Conservation (phyloP, 2,113 vertebrate species). For the Pseudopodoces humilis region DNA sequence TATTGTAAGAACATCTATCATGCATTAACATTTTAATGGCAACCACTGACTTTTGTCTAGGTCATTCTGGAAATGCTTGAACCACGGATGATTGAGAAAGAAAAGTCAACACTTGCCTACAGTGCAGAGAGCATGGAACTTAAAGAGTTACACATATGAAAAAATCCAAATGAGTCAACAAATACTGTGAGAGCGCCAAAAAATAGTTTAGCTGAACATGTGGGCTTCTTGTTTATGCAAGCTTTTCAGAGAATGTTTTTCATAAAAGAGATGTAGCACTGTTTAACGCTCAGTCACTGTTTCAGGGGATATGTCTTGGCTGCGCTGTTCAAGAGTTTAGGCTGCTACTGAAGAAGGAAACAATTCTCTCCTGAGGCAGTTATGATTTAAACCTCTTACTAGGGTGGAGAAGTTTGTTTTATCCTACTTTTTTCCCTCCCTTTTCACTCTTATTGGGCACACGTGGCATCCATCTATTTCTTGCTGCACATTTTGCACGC, state of each 20-base stretch:
- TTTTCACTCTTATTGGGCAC: not conserved
- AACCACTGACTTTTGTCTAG: not conserved
- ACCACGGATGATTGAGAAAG: not conserved
- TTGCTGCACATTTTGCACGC: not conserved
- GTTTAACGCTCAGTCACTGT: constrained; percentile 31
- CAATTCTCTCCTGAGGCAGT: constrained; percentile 50
- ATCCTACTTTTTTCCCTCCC: not conserved
- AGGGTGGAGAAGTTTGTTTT: constrained; percentile 49
- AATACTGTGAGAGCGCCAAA: not conserved
- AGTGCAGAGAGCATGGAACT: not conserved
- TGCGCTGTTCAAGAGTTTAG: constrained; percentile 34
- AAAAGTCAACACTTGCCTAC: not conserved
- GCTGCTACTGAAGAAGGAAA: constrained; percentile 58
- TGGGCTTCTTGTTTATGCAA: constrained; percentile 48
- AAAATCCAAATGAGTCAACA: constrained; percentile 46
- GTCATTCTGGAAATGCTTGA: not conserved
- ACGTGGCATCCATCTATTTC: constrained; percentile 19
- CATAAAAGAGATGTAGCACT: constrained; percentile 51
- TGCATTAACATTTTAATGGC: not conserved
- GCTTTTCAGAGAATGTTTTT: constrained; percentile 50
- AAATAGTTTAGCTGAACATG: constrained; percentile 39
- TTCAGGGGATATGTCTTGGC: constrained; percentile 45
- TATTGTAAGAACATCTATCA: not conserved
- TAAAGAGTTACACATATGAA: constrained; percentile 5
- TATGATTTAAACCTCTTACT: constrained; percentile 41